phyloP scores from a whole-genome alignment of 2,888 invertebrate genomes.

The Priocnemis perturbator region DNA sequence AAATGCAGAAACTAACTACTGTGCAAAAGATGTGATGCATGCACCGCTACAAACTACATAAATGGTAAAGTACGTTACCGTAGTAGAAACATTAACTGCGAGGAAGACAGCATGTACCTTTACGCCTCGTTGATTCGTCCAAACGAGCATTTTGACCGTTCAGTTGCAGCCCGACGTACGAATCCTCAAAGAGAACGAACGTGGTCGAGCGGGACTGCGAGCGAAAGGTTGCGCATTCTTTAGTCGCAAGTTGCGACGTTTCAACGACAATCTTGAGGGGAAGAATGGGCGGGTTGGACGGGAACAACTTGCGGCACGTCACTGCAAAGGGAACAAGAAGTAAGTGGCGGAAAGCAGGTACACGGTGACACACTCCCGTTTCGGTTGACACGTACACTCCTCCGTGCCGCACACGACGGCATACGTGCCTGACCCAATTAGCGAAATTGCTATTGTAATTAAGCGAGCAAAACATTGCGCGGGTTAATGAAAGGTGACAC shows the following conservation, averaged over 20 bases:
- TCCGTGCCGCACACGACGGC: constrained; percentile 3
- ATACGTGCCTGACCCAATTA: constrained; percentile 53
- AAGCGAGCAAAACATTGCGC: constrained; percentile 56
- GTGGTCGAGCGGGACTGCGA: too few species aligned
- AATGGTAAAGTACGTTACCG: too few species aligned
- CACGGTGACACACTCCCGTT: constrained; percentile 4
- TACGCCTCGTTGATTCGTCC: too few species aligned
- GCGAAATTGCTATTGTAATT: constrained; percentile 59
- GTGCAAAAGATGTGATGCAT: too few species aligned
- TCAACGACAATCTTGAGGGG: constrained; percentile 1
- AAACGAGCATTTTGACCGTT: too few species aligned
- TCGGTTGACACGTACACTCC: not conserved
- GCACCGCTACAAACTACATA: too few species aligned
- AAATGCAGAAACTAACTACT: too few species aligned
- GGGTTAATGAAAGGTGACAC: constrained; percentile 57
- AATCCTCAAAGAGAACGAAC: not conserved
- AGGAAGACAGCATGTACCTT: too few species aligned
- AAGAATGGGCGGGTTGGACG: constrained; percentile 1
- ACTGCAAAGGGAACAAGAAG: too few species aligned
- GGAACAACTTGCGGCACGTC: not conserved
- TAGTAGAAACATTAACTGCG: too few species aligned
- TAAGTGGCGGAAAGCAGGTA: not conserved
- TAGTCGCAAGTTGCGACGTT: not conserved
- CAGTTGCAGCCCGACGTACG: too few species aligned
- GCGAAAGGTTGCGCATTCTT: not conserved